These are phyloP conservation scores for Propithecus perrieri DNA, from an alignment of 2,797 vertebrate genomes.

Conservation along the genomic window DNA sequence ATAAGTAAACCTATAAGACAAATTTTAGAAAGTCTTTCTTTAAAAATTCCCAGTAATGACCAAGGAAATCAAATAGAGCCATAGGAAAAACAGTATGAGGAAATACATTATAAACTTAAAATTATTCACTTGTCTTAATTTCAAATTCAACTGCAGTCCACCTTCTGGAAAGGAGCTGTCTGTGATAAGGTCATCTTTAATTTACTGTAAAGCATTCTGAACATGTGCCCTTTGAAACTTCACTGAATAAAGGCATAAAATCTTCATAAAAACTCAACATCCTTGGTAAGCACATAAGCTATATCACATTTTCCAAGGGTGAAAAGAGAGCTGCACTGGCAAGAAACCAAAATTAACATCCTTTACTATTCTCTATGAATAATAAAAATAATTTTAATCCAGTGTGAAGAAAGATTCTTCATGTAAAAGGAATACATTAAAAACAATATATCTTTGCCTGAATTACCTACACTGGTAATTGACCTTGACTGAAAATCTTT, in stretches of 20 bases:
- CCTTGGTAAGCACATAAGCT: conserved; percentile 20
- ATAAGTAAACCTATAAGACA: not conserved
- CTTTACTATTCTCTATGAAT: not conserved
- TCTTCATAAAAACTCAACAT: conserved; percentile 34
- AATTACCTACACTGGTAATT: not conserved
- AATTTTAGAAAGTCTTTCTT: not conserved
- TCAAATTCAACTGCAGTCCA: conserved; percentile 38
- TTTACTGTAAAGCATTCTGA: conserved; percentile 69
- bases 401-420: not conserved
- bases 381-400: not conserved
- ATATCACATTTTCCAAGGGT: not conserved
- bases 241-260: conserved; percentile 44
- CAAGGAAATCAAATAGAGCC: not conserved
- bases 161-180: conserved; percentile 32
- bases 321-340: conserved; percentile 17
- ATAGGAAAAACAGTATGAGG: not conserved
- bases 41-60: not conserved
- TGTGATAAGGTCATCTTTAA: conserved; percentile 71
- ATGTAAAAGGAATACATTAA: not conserved
- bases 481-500: not conserved
- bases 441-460: not conserved
- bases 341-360: conserved; percentile 29
- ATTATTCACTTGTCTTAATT: conserved; percentile 54
- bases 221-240: conserved; percentile 53
- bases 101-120: conserved; percentile 61